Evolutionary conservation across 2,888 invertebrate species (phyloP).

Genomic region (Temnothorax unifasciatus): DNA sequence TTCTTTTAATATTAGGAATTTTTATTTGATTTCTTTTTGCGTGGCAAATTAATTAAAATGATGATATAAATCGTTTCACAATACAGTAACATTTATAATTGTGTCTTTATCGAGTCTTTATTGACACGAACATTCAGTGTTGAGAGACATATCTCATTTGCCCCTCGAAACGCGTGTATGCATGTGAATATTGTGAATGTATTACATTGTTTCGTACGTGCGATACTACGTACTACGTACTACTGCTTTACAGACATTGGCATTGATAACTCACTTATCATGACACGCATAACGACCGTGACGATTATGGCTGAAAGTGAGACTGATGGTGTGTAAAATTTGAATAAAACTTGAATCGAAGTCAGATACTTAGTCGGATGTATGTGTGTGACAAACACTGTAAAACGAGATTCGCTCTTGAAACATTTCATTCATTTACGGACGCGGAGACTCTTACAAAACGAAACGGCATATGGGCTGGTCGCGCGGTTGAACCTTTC

Average conservation of each 20-base stretch:
- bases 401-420: slow-evolving; percentile 19
- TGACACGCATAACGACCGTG: neutral
- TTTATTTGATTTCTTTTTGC: neutral
- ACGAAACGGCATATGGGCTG: neutral
- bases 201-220: neutral
- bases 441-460: neutral
- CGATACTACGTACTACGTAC: neutral
- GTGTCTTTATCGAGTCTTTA: neutral
- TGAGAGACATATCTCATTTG: neutral
- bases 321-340: neutral
- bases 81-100: neutral
- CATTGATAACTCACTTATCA: slow-evolving; percentile 35
- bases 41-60: neutral
- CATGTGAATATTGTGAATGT: too few relatives aligned
- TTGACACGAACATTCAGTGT: neutral
- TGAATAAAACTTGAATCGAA: slow-evolving; percentile 8
- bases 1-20: neutral
- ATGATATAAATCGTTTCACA: neutral
- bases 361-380: neutral
- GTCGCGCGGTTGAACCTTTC: neutral
- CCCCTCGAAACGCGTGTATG: neutral
- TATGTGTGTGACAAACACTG: neutral
- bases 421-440: neutral
- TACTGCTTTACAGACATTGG: slow-evolving; percentile 31
- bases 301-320: slow-evolving; percentile 1